phyloP scores from a whole-genome alignment of 2,113 vertebrate genomes.

The Eptesicus fuscus region DNA sequence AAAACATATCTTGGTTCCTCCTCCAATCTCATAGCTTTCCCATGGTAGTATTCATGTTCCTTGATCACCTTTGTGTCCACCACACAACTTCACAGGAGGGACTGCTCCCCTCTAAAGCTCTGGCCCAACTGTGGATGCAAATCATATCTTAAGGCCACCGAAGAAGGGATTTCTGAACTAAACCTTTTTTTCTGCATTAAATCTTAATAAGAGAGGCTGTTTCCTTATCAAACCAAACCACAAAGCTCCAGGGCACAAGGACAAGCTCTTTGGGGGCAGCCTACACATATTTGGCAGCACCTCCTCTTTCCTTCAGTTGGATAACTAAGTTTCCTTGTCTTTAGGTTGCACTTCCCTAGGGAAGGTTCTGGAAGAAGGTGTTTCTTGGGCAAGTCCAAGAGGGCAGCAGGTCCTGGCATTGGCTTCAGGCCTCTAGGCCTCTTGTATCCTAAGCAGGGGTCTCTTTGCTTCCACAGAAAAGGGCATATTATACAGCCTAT shows the following conservation, averaged over 20 bases:
- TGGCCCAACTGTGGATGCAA: neutral
- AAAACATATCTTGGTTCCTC: neutral
- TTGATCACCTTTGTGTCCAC: neutral
- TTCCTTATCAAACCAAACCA: neutral
- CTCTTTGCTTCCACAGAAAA: slow-evolving; percentile 50
- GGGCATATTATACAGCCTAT: neutral
- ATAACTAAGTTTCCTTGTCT: neutral
- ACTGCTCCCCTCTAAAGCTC: neutral
- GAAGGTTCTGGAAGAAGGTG: slow-evolving; percentile 6
- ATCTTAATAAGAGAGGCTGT: neutral
- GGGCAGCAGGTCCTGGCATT: neutral
- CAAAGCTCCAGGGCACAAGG: neutral
- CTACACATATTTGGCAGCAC: neutral
- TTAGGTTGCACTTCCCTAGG: neutral
- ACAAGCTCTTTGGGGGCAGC: neutral
- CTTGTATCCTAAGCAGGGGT: neutral
- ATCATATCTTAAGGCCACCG: neutral
- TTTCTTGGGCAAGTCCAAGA: neutral
- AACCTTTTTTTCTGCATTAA: neutral
- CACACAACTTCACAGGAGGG: neutral
- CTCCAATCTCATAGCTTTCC: neutral
- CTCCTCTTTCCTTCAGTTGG: neutral
- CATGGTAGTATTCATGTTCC: neutral
- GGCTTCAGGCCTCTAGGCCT: neutral
- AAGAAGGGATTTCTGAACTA: neutral